Percentiles rank a stretch among this genome's conserved stretches.
phyloP scores from a whole-genome alignment of 2,797 vertebrate genomes.

The Poecilia wingei region DNA sequence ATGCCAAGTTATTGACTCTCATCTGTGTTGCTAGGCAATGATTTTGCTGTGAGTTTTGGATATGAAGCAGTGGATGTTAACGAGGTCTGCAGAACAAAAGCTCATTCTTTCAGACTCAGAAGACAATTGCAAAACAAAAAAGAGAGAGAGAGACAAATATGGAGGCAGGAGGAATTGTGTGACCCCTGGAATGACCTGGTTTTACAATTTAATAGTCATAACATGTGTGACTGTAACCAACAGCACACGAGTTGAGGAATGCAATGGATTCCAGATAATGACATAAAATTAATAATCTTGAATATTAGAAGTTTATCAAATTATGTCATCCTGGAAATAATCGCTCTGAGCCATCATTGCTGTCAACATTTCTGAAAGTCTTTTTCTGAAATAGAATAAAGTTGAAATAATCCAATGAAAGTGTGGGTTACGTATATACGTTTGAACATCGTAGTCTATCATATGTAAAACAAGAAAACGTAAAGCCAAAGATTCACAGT shows the following conservation, averaged over 20 bases:
- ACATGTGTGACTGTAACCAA: neutral
- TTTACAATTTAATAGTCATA: too few species aligned
- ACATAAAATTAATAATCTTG: neutral
- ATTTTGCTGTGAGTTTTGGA: constrained; percentile 17
- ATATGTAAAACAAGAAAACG: neutral
- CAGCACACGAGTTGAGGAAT: neutral
- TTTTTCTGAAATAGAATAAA: neutral
- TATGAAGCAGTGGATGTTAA: constrained; percentile 22
- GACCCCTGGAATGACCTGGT: neutral
- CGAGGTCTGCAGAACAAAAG: constrained; percentile 5
- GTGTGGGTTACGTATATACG: neutral
- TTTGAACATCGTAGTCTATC: neutral
- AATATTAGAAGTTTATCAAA: neutral
- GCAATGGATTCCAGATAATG: neutral
- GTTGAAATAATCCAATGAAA: neutral
- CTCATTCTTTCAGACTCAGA: constrained; percentile 2
- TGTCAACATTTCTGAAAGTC: neutral
- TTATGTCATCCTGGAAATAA: neutral
- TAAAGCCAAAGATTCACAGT: neutral
- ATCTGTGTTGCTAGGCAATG: neutral
- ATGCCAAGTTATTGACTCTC: neutral
- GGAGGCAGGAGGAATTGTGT: neutral
- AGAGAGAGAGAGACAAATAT: neutral
- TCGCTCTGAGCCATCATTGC: neutral
- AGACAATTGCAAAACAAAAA: neutral